These are phyloP conservation scores for Anniella stebbinsi DNA, from an alignment of 2,797 vertebrate species.

Conservation along the genomic window DNA sequence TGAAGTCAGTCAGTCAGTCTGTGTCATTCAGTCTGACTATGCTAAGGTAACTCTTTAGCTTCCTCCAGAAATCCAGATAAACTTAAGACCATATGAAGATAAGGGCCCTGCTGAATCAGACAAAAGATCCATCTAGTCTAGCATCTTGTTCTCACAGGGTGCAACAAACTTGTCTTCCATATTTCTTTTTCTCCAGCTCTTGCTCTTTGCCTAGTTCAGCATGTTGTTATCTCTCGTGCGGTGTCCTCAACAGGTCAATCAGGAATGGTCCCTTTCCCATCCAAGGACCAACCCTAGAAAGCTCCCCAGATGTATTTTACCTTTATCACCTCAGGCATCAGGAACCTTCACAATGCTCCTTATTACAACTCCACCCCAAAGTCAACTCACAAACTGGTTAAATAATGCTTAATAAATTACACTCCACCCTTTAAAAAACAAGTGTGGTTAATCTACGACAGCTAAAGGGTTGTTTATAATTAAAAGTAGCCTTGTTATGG, in stretches of 20 bases:
- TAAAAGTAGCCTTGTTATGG: slow-evolving; percentile 74
- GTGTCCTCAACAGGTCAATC: slow-evolving; percentile 64
- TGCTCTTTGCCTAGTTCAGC: slow-evolving; percentile 40
- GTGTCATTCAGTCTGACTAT: neutral
- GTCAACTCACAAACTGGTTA: slow-evolving; percentile 69
- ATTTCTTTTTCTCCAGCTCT: slow-evolving; percentile 47
- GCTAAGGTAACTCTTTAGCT: neutral
- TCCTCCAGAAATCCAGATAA: neutral
- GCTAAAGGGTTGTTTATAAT: slow-evolving; percentile 79
- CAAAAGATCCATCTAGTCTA: neutral
- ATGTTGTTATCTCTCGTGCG: slow-evolving; percentile 42
- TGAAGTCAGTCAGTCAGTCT: neutral
- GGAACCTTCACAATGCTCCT: slow-evolving; percentile 71
- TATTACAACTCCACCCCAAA: slow-evolving; percentile 69
- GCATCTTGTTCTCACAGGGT: neutral
- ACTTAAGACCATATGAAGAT: neutral
- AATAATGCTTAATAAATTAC: slow-evolving; percentile 77
- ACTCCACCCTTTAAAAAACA: slow-evolving; percentile 73
- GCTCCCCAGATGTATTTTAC: slow-evolving; percentile 72
- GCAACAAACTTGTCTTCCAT: neutral
- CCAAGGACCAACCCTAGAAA: slow-evolving; percentile 58
- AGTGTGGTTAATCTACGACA: slow-evolving; percentile 73
- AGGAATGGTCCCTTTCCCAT: slow-evolving; percentile 54
- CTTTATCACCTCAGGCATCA: slow-evolving; percentile 70
- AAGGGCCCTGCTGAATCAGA: neutral